Percentiles rank a stretch among this genome's conserved stretches.
phyloP scores from a whole-genome alignment of 2,888 invertebrate species.

The Thymelicus lineola region DNA sequence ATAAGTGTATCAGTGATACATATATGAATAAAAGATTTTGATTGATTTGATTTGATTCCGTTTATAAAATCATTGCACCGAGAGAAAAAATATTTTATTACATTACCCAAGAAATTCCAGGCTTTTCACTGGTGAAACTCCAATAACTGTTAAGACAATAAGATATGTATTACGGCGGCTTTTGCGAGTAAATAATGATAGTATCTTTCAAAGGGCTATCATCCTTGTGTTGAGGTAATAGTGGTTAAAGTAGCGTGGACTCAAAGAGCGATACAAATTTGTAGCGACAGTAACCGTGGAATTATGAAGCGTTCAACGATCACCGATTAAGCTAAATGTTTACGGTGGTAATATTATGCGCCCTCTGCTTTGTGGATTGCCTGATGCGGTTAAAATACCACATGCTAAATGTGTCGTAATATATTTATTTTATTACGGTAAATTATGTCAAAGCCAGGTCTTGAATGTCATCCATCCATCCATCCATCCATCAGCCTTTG shows the following conservation, averaged over 20 bases:
- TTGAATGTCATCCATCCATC: too few species aligned
- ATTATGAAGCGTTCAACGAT: conserved; percentile 19
- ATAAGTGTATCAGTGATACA: too few species aligned
- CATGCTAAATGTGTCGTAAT: conserved; percentile 3
- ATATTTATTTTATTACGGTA: too few species aligned
- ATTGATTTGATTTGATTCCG: too few species aligned
- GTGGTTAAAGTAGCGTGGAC: neutral
- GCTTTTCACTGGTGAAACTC: neutral
- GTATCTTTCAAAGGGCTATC: neutral
- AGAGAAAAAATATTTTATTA: too few species aligned
- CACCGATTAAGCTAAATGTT: conserved; percentile 21
- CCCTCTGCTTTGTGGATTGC: neutral
- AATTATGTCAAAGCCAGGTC: too few species aligned
- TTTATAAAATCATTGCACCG: too few species aligned
- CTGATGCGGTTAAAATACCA: conserved; percentile 1
- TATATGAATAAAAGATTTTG: too few species aligned
- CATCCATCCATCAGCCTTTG: too few species aligned
- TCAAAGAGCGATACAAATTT: neutral
- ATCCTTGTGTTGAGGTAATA: neutral
- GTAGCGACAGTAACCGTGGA: conserved; percentile 7
- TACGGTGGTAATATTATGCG: conserved; percentile 16
- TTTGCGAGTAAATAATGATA: neutral
- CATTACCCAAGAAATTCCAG: neutral
- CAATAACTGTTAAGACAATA: conserved; percentile 7
- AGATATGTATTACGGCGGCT: neutral